Percentiles rank a stretch among this genome's conserved stretches.
These are phyloP conservation scores for Drosophila tristis DNA, from an alignment of 1,140 invertebrate genomes.

Conservation along the genomic window DNA sequence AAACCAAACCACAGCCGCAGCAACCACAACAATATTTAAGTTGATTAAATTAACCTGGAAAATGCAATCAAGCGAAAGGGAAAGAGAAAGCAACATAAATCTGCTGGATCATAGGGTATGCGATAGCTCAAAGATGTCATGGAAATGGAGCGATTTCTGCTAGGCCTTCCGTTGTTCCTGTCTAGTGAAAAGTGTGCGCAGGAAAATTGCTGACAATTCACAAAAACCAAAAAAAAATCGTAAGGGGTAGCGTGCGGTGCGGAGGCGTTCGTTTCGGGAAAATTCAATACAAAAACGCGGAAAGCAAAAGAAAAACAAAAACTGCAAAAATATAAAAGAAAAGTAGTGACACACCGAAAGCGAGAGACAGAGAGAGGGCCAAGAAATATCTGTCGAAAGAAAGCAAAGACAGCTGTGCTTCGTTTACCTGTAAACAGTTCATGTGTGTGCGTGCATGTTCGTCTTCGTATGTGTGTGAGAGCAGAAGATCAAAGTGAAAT, in stretches of 20 bases:
- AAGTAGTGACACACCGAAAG: slow-evolving; percentile 5
- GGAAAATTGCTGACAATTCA: slow-evolving; percentile 64
- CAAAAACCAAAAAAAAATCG: slow-evolving; percentile 36
- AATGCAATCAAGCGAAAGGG: no score
- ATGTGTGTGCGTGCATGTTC: slow-evolving; percentile 26
- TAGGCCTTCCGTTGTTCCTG: slow-evolving; percentile 25
- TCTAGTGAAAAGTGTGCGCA: slow-evolving; percentile 57
- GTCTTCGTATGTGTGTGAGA: slow-evolving; percentile 30
- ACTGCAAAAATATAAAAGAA: slow-evolving; percentile 4
- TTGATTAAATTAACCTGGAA: no score
- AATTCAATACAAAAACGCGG: slow-evolving; percentile 77
- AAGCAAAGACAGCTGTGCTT: slow-evolving; percentile 1
- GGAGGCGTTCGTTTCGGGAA: slow-evolving; percentile 51
- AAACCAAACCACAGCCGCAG: no score
- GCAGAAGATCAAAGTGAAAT: slow-evolving; percentile 42
- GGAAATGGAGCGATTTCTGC: slow-evolving; percentile 63
- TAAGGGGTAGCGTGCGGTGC: slow-evolving; percentile 6
- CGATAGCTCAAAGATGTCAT: background rate
- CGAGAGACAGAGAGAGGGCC: slow-evolving; percentile 25
- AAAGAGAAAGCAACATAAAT: no score
- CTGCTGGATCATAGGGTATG: no score
- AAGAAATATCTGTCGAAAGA: slow-evolving; percentile 35
- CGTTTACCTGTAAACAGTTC: slow-evolving; percentile 44
- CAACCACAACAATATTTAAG: no score
- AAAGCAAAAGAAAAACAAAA: slow-evolving; percentile 59